Base-by-base conservation (phyloP, 2,888 invertebrate genomes). In the Diloba caeruleocephala region DNA sequence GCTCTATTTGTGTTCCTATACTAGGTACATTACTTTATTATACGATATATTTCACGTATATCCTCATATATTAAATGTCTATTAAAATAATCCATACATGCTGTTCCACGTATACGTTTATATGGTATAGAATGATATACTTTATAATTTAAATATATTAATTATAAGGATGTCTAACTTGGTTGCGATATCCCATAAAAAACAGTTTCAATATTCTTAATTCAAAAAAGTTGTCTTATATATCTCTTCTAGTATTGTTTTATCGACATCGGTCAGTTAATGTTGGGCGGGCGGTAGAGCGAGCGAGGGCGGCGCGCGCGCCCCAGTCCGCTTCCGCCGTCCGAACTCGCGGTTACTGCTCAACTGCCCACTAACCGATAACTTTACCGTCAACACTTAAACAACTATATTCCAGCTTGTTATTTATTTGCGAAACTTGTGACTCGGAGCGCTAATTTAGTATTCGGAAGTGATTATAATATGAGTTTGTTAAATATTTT, bases 291-390 rank as follows among this genome's bases (percentile, higher is more conserved):
- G 86, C 84, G 87, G 84, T 43, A 79, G 74, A 75, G 75, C 61
- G 69, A 64, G 76, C 75, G 78, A 74, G 86, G 87, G 86, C 85
- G 85, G 89, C 87, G 87, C 86, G 85, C 79, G 87, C 90, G 87
- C 87, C 78, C 76, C 88, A 88, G 88, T 89, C 80, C 71, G 74
- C 72, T 73, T 81, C 81, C 78, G 74, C 80, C 77, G 71, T 69
- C 73, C 73, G 64, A 58, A 62, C 49, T 69, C 69, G 68, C 68
- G 65, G 71, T 66, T 69, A 65, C 74, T 67, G 56, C 29, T 31
- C 52, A 52, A 48, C 65, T 43, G 54, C 48, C 46, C 53, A 32
- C 37, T 48, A 38, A 31, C 46, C 49, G 45, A 46, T 41, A 66
- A 63, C 59, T 69, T 62, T 54, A 43, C 38, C 45, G 55, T 25